A percentile compares a stretch with the other conserved stretches of the same genome.
These are phyloP conservation scores for Karalla daura DNA, from an alignment of 2,797 vertebrate species.

Conservation along the genomic window DNA sequence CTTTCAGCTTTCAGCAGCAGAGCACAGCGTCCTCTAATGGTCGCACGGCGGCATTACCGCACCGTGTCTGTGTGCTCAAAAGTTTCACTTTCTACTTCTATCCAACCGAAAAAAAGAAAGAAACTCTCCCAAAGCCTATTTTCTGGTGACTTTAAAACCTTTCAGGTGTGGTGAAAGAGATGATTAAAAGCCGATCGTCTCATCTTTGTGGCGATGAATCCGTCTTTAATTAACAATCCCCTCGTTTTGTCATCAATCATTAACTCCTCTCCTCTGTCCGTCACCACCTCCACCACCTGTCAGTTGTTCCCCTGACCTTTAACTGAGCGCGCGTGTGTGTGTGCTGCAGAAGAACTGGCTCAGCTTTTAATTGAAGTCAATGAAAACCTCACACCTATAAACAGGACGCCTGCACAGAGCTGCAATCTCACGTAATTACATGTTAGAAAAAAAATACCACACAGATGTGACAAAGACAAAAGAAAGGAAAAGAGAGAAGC, in stretches of 20 bases:
- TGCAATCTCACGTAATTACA: too few species aligned
- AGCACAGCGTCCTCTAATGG: conserved; percentile 63
- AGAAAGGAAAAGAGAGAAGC: not conserved
- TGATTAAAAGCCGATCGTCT: conserved; percentile 34
- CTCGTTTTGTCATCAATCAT: conserved; percentile 88
- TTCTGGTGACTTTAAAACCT: too few species aligned
- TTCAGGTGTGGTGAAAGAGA: conserved; percentile 20
- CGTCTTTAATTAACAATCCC: conserved; percentile 87
- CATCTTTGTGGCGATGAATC: conserved; percentile 72
- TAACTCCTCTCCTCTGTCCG: conserved; percentile 70
- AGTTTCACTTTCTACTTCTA: too few species aligned
- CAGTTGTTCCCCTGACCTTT: conserved; percentile 79
- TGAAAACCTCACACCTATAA: conserved; percentile 6
- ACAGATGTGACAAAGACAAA: too few species aligned
- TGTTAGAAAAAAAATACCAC: too few species aligned
- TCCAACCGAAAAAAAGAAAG: too few species aligned
- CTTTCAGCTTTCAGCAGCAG: conserved; percentile 7
- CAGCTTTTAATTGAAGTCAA: conserved; percentile 8
- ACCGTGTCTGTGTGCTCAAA: not conserved
- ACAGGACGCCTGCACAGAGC: not conserved
- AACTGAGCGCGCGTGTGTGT: conserved; percentile 15
- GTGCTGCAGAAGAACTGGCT: conserved; percentile 29
- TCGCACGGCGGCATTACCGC: not conserved
- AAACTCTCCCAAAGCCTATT: too few species aligned
- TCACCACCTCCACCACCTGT: conserved; percentile 40